phyloP scores from a whole-genome alignment of 1,140 invertebrate genomes.

The Drosophila pandora region DNA sequence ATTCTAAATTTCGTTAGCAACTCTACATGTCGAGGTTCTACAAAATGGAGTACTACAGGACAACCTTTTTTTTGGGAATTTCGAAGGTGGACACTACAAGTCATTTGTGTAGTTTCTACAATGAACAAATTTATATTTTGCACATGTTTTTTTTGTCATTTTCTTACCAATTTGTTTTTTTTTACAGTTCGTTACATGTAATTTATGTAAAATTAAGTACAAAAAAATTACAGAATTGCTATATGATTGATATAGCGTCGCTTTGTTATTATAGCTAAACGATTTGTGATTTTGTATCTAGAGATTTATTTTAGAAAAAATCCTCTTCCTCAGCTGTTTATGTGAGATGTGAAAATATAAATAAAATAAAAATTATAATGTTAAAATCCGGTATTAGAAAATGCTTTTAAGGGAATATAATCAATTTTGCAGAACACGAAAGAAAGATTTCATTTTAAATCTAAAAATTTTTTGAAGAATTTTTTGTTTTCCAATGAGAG shows the following conservation, averaged over 20 bases:
- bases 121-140: constrained; percentile 56
- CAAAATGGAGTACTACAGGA: constrained; percentile 33
- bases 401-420: constrained; percentile 25
- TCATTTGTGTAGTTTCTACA: constrained; percentile 64
- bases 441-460: constrained; percentile 6
- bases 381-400: constrained; percentile 47
- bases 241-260: constrained; percentile 70
- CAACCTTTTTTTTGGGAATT: constrained; percentile 6
- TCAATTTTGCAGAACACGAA: constrained; percentile 24
- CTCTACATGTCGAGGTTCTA: constrained; percentile 28
- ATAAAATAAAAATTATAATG: constrained; percentile 58
- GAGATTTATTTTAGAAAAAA: constrained; percentile 58
- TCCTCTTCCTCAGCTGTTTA: constrained; percentile 75
- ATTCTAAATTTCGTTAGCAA: constrained; percentile 16
- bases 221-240: constrained; percentile 77
- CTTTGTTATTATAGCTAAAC: constrained; percentile 78
- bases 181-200: constrained; percentile 77
- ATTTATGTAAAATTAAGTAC: constrained; percentile 81
- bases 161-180: constrained; percentile 78
- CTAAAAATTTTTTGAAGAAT: neutral
- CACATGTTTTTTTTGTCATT: constrained; percentile 50
- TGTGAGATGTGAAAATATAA: constrained; percentile 67
- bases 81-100: constrained; percentile 46
- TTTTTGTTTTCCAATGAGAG: neutral
- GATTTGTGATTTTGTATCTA: constrained; percentile 59